phyloP scores from a whole-genome alignment of 1,140 invertebrate species.

The Pseudomyrmex cubaensis region DNA sequence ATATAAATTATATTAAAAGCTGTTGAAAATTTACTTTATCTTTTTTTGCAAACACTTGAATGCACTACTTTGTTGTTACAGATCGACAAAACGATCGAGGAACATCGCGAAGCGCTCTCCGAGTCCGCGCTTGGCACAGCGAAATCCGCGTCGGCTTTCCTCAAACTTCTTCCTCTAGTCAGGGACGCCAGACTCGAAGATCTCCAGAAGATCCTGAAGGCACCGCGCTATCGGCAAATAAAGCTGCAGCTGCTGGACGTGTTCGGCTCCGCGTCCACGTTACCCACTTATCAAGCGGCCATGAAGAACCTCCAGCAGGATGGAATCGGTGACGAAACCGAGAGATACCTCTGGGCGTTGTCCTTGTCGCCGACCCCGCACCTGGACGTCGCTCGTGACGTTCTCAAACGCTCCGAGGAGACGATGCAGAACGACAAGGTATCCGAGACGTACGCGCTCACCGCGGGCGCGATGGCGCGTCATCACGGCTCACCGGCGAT shows the following conservation, averaged over 20 bases:
- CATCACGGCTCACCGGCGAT: conserved; percentile 77
- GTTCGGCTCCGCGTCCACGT: conserved; percentile 89
- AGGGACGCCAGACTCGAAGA: conserved; percentile 87
- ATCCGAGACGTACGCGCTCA: conserved; percentile 88
- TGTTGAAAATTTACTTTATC: neutral
- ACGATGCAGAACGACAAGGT: conserved; percentile 86
- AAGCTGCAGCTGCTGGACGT: conserved; percentile 89
- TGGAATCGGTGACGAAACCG: conserved; percentile 87
- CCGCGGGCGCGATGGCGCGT: conserved; percentile 87
- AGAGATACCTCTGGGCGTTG: conserved; percentile 91
- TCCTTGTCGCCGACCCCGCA: conserved; percentile 86
- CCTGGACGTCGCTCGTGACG: conserved; percentile 87
- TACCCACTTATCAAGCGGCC: conserved; percentile 88
- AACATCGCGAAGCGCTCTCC: conserved; percentile 85
- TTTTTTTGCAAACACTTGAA: conserved; percentile 5
- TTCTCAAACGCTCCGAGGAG: conserved; percentile 84
- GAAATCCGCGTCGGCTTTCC: conserved; percentile 88
- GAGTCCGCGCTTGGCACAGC: conserved; percentile 87
- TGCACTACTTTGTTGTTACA: conserved; percentile 65
- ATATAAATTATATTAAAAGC: too few species aligned
- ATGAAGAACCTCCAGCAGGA: conserved; percentile 88
- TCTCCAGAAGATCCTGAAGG: conserved; percentile 87
- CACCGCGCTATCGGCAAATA: conserved; percentile 75
- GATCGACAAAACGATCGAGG: conserved; percentile 86
- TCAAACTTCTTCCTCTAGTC: conserved; percentile 87